Evolutionary conservation across 2,797 vertebrate genomes (phyloP).

Genomic region (Distichodus sexfasciatus): DNA sequence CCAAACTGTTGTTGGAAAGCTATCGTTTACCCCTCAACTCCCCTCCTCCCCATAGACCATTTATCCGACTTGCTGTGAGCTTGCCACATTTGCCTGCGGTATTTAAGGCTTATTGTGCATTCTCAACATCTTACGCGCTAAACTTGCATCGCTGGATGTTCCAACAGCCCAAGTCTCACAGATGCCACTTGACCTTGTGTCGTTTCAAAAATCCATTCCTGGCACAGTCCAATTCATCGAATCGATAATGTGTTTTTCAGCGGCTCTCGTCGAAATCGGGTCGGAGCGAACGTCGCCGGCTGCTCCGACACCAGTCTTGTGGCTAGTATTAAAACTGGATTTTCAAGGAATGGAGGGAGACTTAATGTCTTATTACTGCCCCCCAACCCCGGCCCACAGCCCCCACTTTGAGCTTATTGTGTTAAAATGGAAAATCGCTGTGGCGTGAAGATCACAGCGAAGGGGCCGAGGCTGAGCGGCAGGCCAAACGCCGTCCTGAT

Average conservation of each 20-base stretch:
- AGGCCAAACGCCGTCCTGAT: slow-evolving; percentile 73
- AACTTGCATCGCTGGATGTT: slow-evolving; percentile 1
- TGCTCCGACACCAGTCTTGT: slow-evolving; percentile 46
- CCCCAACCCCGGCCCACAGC: slow-evolving; percentile 22
- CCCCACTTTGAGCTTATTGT: slow-evolving; percentile 52
- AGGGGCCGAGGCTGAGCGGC: slow-evolving; percentile 62
- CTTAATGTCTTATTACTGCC: slow-evolving; percentile 67
- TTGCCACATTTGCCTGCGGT: neutral
- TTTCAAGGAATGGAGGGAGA: slow-evolving; percentile 56
- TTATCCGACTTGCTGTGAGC: neutral
- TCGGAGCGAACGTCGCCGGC: slow-evolving; percentile 11
- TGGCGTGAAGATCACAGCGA: slow-evolving; percentile 72
- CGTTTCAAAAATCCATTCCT: slow-evolving; percentile 50
- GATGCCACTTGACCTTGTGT: slow-evolving; percentile 55
- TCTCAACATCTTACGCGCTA: neutral
- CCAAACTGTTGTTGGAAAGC: too few relatives aligned
- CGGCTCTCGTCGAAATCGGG: slow-evolving; percentile 50
- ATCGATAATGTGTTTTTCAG: slow-evolving; percentile 22
- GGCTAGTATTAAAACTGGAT: slow-evolving; percentile 61
- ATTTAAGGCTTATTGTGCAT: slow-evolving; percentile 10
- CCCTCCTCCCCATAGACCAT: neutral
- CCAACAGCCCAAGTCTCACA: slow-evolving; percentile 29
- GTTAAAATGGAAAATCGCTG: slow-evolving; percentile 70
- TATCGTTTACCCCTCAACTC: neutral
- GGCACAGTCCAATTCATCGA: slow-evolving; percentile 41